Conservation (phyloP, 2,113 vertebrate genomes). For the Dromas ardeola region DNA sequence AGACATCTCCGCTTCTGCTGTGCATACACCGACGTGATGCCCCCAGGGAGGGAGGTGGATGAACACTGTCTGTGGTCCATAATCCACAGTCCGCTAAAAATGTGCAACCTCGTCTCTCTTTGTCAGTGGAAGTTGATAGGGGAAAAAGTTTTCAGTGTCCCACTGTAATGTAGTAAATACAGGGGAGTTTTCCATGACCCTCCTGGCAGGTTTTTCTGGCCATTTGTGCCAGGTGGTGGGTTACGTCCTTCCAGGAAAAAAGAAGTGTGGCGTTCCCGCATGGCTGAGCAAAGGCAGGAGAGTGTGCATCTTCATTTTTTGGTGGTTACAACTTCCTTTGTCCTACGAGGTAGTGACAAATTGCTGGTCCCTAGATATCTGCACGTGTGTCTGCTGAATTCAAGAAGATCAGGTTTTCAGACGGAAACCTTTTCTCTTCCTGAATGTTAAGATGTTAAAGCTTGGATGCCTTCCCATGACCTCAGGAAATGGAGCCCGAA, state of each 20-base stretch:
- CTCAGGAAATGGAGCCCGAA: neutral
- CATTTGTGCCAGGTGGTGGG: neutral
- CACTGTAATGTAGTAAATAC: fast-evolving
- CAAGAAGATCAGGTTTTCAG: neutral
- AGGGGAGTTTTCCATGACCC: neutral
- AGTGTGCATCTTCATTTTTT: neutral
- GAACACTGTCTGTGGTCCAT: neutral
- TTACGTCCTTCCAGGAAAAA: neutral
- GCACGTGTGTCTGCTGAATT: neutral
- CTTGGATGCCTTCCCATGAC: neutral
- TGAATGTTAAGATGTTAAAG: neutral
- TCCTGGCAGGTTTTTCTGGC: neutral
- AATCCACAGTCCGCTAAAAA: neutral
- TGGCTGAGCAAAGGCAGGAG: neutral
- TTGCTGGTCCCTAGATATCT: neutral
- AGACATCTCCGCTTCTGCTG: neutral
- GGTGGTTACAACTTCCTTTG: neutral
- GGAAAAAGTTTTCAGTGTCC: neutral
- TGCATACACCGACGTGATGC: neutral
- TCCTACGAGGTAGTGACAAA: neutral
- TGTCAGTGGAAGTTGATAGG: neutral
- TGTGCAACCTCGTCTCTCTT: neutral
- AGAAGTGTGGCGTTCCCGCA: fast-evolving
- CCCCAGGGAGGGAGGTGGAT: neutral
- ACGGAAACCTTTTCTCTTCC: neutral